Base-by-base conservation (phyloP, 1,140 invertebrate species). In the Penaeus indicus region DNA sequence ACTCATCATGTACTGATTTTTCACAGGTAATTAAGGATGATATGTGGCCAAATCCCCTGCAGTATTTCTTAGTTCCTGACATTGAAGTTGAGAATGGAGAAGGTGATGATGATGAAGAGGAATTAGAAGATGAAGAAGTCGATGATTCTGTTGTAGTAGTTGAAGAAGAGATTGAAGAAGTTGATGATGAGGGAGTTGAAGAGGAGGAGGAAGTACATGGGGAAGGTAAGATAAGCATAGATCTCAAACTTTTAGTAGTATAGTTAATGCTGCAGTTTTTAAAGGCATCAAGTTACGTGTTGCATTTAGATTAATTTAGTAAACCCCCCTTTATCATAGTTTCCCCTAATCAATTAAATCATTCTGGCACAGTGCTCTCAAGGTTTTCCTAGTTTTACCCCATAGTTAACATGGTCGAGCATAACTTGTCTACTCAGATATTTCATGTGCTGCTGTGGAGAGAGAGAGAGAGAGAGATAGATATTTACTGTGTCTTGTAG, bases 41-140 rank as follows among this genome's bases (percentile, higher is more conserved):
- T 92, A 95, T 98, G 92, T 98, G 97, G 97, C 96, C 96, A 77
- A 98, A 98, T 94, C 97, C 97, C 85, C 94, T 98, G 86, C 97
- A 97, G 93, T 97, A 97, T 94, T 97, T 96, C 93, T 93, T 98
- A 90, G 96, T 96, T 89, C 96, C 96, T 90, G 96, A 96, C 92
- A 95, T 96, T 91, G 96, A 96, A 86, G 94, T 95, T 81, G 95
- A 96, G 92, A 95, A 95, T 92, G 94, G 94, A 18, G 93, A 94
- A 22, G 94, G 95, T 54, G 94, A 93, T 27, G 93, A 94, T 77
- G 94, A 95, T 38, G 92, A 92, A 72, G 92, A 92, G 62, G 92
- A 93, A 60, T 90, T 92, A 4, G 93, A 92, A 63, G 92, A 94
- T 69, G 93, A 93, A 32, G 95, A 94, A 67, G 94, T 94, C n/a